Base-by-base conservation (phyloP, 1,140 invertebrate species). In the Centruroides vittatus region DNA sequence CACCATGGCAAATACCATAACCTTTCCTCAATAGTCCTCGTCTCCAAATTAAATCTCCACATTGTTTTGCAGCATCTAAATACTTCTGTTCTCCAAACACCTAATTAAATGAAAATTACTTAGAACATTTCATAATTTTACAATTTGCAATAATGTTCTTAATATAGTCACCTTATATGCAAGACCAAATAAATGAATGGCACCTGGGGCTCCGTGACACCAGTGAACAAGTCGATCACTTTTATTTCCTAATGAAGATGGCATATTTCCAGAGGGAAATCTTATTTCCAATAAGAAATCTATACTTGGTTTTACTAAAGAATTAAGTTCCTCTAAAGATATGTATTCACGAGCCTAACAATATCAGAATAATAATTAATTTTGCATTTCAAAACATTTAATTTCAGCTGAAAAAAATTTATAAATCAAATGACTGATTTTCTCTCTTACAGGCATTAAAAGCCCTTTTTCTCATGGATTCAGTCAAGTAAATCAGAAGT, bases 161-260 rank as follows among this genome's bases (percentile, higher is more conserved):
- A 35, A 11, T 11, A 53, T 12, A 54, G 13, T 58, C 74, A 91
- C 89, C 78, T 89, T 75, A 71, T 86, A 82, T 49, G 91, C 89
- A 67, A 82, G 72, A 60, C 80, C 72, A 67, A 88, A 86, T 59
- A 92, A 75, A 69, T 85, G 81, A 12, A 90, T 78, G 75, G 89
- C 85, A 13, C 91, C 92, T 53, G 93, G 88, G 34, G 91, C 88
- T 12, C 93, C 93, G 73, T 96, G 92, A 78, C 93, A 96, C 93
- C 93, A 97, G 66, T 96, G 93, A 3, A 96, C 83, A 51, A 95
- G 78, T 73, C 81, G 82, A 71, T 95, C 89, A n/a, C 69, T 68
- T 74, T 47, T 75, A 75, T 66, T 81, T 85, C 80, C 82, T 1
- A 86, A 57, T 0, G 90, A 93, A 0, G 90, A 93, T 4, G 87